These are phyloP conservation scores for Tragelaphus eurycerus DNA, from an alignment of 2,797 vertebrate genomes.

Conservation along the genomic window DNA sequence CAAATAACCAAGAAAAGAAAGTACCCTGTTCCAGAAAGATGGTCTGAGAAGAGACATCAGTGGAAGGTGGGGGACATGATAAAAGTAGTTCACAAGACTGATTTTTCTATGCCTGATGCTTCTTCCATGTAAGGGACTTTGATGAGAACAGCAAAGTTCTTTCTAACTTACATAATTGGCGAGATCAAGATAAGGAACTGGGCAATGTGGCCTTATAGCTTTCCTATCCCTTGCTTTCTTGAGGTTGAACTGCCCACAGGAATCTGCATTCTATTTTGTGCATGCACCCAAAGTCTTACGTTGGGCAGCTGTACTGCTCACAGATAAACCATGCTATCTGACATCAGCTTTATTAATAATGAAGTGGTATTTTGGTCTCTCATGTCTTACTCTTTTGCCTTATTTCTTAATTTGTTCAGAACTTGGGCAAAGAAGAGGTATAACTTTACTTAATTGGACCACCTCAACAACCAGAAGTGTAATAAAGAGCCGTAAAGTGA, in stretches of 20 bases:
- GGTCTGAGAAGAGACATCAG: background rate
- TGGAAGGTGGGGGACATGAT: background rate
- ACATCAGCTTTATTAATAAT: background rate
- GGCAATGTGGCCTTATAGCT: too few species aligned
- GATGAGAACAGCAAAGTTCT: background rate
- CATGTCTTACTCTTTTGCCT: background rate
- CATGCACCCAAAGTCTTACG: background rate
- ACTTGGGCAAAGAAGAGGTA: background rate
- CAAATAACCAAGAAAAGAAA: background rate
- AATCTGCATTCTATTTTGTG: background rate
- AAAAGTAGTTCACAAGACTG: background rate
- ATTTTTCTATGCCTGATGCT: background rate
- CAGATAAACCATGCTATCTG: background rate
- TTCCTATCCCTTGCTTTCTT: background rate
- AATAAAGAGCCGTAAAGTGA: background rate
- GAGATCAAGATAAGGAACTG: background rate
- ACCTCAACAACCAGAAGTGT: background rate
- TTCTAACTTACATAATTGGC: background rate
- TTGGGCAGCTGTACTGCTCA: background rate
- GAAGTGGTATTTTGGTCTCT: background rate
- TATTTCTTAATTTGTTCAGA: background rate
- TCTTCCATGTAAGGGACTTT: background rate
- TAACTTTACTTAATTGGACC: background rate
- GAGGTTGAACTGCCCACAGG: background rate
- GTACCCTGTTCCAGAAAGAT: background rate